Evolutionary conservation across 2,797 vertebrate genomes (phyloP).

Genomic region (Chaunax sp.): DNA sequence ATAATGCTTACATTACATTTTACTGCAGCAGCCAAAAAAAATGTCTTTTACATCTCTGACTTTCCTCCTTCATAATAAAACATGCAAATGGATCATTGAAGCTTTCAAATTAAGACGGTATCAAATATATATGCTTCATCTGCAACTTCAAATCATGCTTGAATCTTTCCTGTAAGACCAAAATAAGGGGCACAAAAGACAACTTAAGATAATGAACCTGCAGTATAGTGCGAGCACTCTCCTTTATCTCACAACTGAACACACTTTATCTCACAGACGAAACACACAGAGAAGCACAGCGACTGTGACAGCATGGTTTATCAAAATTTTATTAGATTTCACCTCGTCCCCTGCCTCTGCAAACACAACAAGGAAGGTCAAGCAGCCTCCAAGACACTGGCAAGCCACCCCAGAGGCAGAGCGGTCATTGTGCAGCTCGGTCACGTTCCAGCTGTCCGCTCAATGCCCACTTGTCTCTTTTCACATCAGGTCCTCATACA

Average conservation of each 20-base stretch:
- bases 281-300: conserved; percentile 31
- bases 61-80: background rate
- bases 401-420: conserved; percentile 29
- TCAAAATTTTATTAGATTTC: conserved; percentile 58
- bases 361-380: conserved; percentile 65
- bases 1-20: no score
- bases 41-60: background rate
- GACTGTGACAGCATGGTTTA: conserved; percentile 51
- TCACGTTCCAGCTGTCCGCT: conserved; percentile 48
- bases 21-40: background rate
- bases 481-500: conserved; percentile 38
- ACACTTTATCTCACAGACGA: background rate
- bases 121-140: background rate
- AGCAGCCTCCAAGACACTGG: conserved; percentile 19
- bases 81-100: background rate
- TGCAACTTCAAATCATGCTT: background rate
- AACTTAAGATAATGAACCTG: background rate
- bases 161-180: background rate
- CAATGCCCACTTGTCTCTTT: conserved; percentile 51
- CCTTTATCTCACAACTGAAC: conserved; percentile 9
- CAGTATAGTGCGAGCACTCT: background rate
- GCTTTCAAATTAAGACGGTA: background rate
- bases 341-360: conserved; percentile 29
- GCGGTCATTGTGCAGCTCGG: conserved; percentile 31
- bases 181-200: background rate